Base-by-base conservation (phyloP, 2,113 vertebrate genomes). In the Siniperca knerii region DNA sequence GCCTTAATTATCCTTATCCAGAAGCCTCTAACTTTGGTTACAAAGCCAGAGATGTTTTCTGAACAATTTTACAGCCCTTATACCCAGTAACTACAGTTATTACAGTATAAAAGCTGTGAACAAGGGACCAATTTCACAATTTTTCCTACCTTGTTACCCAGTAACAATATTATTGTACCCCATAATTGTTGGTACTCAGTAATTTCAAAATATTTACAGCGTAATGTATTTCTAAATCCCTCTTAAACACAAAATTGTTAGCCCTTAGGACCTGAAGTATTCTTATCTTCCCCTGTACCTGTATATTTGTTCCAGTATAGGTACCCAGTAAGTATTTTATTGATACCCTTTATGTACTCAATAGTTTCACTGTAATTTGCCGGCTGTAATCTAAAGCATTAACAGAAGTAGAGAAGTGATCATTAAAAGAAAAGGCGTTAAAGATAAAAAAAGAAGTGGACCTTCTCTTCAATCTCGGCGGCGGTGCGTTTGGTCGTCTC, bases 401-500 rank as follows among this genome's bases (percentile, higher is more conserved):
- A 58, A 18, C n/a, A 55, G 15, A 37, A 50, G 21, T 0, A 40
- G 5, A 33, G 15, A 21, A 57, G 9, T 13, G n/a, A n/a, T 25
- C 4, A 52, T 29, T 20, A 4, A 23, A 48, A 1, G 23, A 69
- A 35, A 71, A 66, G 2, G 40, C 70, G 52, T 7, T 37, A 68
- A 52, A 40, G 33, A 73, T 25, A 61, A 62, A 60, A 42, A 29
- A 23, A 52, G 21, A 48, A 37, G 23, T 33, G 80, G 86, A 98
- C 98, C 97, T 99, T 98, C 71, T 96, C 93, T 86, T 98, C 95
- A 0, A 99, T 97, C 85, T 99, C 98, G 0, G 96, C 96, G 0
- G 98, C 97, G 0, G 97, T 99, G 82, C 96, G 91, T 84, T 99
- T 99, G 60, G 97, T 99, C 2, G 90, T 96, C 93, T 99, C 98